A percentile compares a stretch with the other conserved stretches of the same genome.
phyloP scores from a whole-genome alignment of 2,113 vertebrate species.

The human (Homo sapiens) region DNA sequence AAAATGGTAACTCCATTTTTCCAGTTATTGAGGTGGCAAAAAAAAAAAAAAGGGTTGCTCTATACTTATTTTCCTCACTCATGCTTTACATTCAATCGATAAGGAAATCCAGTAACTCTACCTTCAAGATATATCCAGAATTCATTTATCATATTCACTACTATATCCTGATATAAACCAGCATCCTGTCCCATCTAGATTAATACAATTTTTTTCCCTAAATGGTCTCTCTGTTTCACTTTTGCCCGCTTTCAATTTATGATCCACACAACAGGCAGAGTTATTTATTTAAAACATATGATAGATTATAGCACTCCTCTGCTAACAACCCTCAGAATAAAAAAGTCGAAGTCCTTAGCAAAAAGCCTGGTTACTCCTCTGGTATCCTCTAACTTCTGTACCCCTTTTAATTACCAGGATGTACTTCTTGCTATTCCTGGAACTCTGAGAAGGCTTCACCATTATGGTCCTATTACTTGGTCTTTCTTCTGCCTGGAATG shows the following conservation, averaged over 20 bases:
- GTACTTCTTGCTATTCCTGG: not conserved
- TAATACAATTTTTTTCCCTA: not conserved
- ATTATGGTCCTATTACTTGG: not conserved
- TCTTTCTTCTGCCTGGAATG: not conserved
- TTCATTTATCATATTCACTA: not conserved
- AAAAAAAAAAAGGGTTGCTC: no score
- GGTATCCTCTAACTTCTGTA: not conserved
- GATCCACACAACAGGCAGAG: not conserved
- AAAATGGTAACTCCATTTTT: not conserved
- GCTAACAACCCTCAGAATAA: not conserved
- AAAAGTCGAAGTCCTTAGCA: not conserved
- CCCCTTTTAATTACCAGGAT: not conserved
- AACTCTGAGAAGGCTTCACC: not conserved
- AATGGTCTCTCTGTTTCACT: not conserved
- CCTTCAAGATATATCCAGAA: not conserved
- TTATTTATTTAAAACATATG: conserved; percentile 13
- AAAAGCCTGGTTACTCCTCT: not conserved
- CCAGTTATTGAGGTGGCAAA: not conserved
- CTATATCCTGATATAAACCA: not conserved
- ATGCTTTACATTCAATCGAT: not conserved
- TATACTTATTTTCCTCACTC: not conserved
- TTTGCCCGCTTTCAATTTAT: not conserved
- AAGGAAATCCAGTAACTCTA: not conserved
- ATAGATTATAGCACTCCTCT: not conserved
- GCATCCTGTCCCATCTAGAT: not conserved